Evolutionary conservation across 2,113 vertebrate species (phyloP), one percentile per base, ranked within the genome.

Genomic region (Anarhynchus alexandrinus): DNA sequence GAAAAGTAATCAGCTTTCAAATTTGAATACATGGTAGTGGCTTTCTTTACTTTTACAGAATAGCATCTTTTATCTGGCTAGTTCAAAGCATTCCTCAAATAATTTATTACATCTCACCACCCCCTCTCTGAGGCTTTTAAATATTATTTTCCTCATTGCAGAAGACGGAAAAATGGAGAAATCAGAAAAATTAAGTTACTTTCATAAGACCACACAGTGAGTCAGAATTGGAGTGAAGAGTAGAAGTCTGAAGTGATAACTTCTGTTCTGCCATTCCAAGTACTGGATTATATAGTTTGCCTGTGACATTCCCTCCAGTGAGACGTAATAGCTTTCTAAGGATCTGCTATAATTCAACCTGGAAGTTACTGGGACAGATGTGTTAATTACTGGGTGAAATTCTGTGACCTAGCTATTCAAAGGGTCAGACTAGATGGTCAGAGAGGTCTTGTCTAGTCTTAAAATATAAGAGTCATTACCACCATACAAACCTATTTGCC

Each of bases 31-130:
- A 20, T 34, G 36, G 62, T 62, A 32, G 79, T 66, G 30, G 66
- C 45, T 85, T 94, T 80, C 79, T 93, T 91, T 65, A 91, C 95
- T 96, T 94, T 85, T 82, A 70, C 62, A 88, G 84, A 95, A 82
- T 6, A 93, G 21, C 61, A 87, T 95, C 91, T 97, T 97, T 93
- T 92, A 95, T 96, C 89, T 77, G 58, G 88, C 52, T 54, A 82
- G 81, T 95, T 97, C 96, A 97, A 97, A 97, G 89, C 87, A 93
- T 97, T 97, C 96, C 42, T 93, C 73, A 94, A 72, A 94, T 82
- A 87, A 86, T 95, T 85, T 97, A 82, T 91, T 95, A 59, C 89
- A 80, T 85, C 66, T 86, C 62, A 86, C 71, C 74, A 82, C 55
- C 38, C 32, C 58, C 26, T 90, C 78, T 96, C 91, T 57, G 55